Base-by-base conservation (phyloP, 2,888 invertebrate genomes). In the Rhingia rostrata region DNA sequence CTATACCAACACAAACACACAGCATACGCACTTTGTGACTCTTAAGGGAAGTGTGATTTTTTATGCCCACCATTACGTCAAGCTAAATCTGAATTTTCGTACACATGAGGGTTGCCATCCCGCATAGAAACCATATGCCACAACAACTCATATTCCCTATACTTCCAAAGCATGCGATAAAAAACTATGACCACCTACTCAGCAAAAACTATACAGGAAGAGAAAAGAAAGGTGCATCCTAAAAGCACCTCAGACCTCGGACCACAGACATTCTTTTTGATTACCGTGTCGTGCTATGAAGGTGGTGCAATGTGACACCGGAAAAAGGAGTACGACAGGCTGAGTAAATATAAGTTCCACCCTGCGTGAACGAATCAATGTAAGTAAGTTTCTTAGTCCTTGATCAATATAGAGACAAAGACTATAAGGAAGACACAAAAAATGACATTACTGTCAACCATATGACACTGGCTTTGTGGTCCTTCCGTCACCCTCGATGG, bases 391-490 rank as follows among this genome's bases (percentile, higher is more conserved):
- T 74, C 45, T 69, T 74, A 84, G 64, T 74, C 83, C 43, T 74
- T 64, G 58, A 74, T 64, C 83, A 74, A 64, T 53, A 69, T 6
- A 63, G 43, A 67, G 14, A 56, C 78, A 58, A 69, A 49, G 22
- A 22, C 30, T 22, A n/a, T 39, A 47, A 41, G 53, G 54, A 69
- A 51, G 54, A 39, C 67, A 66, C 41, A 67, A 47, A 39, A 47
- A 43, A 70, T n/a, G 39, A 39, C 54, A 70, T 72, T 56, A 73
- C 73, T 58, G 73, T 73, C 69, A 84, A 84, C 83, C 83, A 84
- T 80, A 80, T 84, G 80, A 80, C 80, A 74, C 83, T 80, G 69
- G 64, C 69, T 70, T 64, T 84, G 74, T 80, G 74, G 79, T 74
- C 41, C 58, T 69, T 69, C 73, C 63, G 39, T 75, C 69, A 75